Percentiles rank a stretch among this genome's conserved stretches.
phyloP scores from a whole-genome alignment of 2,888 invertebrate genomes.

The Odontocerum albicorne region DNA sequence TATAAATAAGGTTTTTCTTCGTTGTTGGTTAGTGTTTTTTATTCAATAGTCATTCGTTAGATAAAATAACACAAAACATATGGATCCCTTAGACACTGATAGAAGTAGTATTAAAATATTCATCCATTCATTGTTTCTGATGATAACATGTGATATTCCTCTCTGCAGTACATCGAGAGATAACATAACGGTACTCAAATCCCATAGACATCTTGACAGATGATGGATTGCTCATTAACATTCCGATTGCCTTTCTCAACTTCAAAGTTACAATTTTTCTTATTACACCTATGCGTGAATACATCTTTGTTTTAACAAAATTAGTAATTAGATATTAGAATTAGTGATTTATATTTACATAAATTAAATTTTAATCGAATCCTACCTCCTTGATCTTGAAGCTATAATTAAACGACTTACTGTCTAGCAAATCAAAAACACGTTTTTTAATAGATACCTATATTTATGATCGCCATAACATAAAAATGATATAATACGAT shows the following conservation, averaged over 20 bases:
- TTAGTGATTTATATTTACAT: conserved; percentile 2
- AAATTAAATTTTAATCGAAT: conserved; percentile 1
- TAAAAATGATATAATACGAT: background rate
- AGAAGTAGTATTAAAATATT: too few relatives aligned
- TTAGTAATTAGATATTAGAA: background rate
- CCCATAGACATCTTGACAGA: background rate
- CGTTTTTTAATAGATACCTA: background rate
- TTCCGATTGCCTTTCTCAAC: background rate
- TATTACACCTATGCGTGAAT: too few relatives aligned
- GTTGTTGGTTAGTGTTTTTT: too few relatives aligned
- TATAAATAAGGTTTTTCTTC: too few relatives aligned
- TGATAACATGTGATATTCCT: too few relatives aligned
- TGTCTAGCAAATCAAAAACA: background rate
- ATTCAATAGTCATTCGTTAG: too few relatives aligned
- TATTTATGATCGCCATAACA: background rate
- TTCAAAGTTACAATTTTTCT: too few relatives aligned
- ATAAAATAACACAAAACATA: too few relatives aligned
- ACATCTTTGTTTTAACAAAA: background rate
- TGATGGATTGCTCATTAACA: conserved; percentile 12
- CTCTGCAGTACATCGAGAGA: too few relatives aligned
- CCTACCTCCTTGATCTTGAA: conserved; percentile 1
- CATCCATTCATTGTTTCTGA: too few relatives aligned
- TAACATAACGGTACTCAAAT: too few relatives aligned
- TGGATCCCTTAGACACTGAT: too few relatives aligned
- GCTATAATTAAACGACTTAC: conserved; percentile 4